These are phyloP conservation scores for Zapus hudsonius DNA, from an alignment of 2,113 vertebrate species.

Conservation along the genomic window DNA sequence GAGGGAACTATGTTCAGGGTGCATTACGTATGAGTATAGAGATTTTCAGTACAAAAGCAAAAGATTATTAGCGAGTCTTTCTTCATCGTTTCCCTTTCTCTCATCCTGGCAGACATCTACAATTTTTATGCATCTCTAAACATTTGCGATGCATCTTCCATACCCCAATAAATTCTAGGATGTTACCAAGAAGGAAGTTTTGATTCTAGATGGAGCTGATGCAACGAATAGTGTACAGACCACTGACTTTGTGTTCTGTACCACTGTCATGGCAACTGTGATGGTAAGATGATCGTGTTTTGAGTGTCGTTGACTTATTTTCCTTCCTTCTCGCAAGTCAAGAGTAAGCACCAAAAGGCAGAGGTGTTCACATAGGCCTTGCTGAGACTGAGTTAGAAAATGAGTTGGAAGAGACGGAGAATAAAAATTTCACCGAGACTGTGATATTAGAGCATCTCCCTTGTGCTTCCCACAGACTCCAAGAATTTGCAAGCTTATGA, in stretches of 20 bases:
- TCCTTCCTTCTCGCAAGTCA: not conserved
- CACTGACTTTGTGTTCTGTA: not conserved
- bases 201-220: not conserved
- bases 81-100: not conserved
- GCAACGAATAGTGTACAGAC: not conserved
- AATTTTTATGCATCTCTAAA: not conserved
- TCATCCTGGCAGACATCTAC: not conserved
- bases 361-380: not conserved
- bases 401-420: slow-evolving; percentile 2
- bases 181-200: not conserved
- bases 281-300: not conserved
- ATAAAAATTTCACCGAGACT: not conserved
- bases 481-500: slow-evolving; percentile 7
- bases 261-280: not conserved
- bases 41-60: too few species aligned
- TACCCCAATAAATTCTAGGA: not conserved
- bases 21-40: too few species aligned
- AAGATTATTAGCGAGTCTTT: not conserved
- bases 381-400: not conserved
- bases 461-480: slow-evolving; percentile 40
- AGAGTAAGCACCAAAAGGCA: not conserved
- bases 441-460: not conserved
- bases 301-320: not conserved
- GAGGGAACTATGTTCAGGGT: too few species aligned
- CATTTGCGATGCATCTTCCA: not conserved